A percentile compares a stretch with the other conserved stretches of the same genome.
phyloP scores from a whole-genome alignment of 2,113 vertebrate genomes.

The Dendropsophus ebraccatus region DNA sequence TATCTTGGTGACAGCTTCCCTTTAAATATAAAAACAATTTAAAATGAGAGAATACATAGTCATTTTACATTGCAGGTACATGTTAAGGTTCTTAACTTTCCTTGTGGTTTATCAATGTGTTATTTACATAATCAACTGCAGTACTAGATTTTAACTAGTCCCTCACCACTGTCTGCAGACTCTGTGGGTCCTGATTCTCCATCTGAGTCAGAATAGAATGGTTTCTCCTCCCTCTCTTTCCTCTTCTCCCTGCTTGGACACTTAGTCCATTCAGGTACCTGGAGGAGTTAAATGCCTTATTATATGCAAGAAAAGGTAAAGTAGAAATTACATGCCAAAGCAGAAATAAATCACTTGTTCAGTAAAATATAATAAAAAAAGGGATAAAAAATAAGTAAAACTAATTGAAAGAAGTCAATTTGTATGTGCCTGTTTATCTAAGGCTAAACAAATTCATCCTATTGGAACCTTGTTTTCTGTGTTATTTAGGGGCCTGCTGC shows the following conservation, averaged over 20 bases:
- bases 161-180: slow-evolving; percentile 92
- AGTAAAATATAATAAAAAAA: neutral
- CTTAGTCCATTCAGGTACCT: slow-evolving; percentile 99
- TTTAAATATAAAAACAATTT: too few relatives aligned
- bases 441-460: too few relatives aligned
- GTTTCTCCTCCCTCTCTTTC: slow-evolving; percentile 96
- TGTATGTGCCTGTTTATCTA: too few relatives aligned
- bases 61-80: neutral
- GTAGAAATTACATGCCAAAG: neutral
- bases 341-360: neutral
- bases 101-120: neutral
- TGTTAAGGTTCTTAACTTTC: neutral
- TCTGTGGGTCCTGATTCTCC: slow-evolving; percentile 94
- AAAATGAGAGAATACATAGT: too few relatives aligned
- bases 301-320: slow-evolving; percentile 26
- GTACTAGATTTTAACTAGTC: neutral
- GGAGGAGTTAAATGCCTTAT: slow-evolving; percentile 39
- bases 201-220: slow-evolving; percentile 96
- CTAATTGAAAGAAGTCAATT: neutral
- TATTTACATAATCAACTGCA: neutral
- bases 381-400: neutral
- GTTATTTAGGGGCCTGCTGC: too few relatives aligned
- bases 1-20: too few relatives aligned
- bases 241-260: slow-evolving; percentile 94
- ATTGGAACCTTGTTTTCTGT: too few relatives aligned